A percentile compares a stretch with the other conserved stretches of the same genome.
These are phyloP conservation scores for Macrocentrus cingulum DNA, from an alignment of 1,140 invertebrate genomes.

Conservation along the genomic window DNA sequence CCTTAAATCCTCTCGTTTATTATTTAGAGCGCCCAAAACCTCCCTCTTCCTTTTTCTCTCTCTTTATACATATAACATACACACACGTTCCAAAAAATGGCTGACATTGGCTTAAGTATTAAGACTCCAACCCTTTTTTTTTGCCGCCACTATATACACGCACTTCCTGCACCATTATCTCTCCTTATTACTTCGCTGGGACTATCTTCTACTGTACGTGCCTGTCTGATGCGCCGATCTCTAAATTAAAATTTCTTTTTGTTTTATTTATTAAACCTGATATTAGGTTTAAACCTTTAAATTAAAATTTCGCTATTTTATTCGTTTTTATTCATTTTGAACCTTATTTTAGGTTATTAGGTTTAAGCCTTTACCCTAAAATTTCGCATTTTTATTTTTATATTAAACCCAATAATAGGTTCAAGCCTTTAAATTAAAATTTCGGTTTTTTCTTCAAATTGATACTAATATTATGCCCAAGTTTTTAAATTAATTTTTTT, in stretches of 20 bases:
- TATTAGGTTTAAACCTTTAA: too few species aligned
- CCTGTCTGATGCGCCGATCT: slow-evolving; percentile 27
- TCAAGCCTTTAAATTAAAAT: too few species aligned
- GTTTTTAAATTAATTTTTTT: too few species aligned
- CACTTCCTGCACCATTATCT: background rate
- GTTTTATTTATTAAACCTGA: too few species aligned
- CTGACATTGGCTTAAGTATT: slow-evolving; percentile 1
- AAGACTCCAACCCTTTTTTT: slow-evolving; percentile 7
- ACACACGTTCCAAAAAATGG: background rate
- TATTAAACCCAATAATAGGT: too few species aligned
- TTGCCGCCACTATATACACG: slow-evolving; percentile 7
- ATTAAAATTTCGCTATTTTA: too few species aligned
- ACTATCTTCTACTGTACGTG: slow-evolving; percentile 24
- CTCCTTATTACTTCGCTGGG: background rate
- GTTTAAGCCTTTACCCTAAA: too few species aligned
- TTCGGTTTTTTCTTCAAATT: too few species aligned
- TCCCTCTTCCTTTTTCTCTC: slow-evolving; percentile 25
- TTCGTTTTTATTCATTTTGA: too few species aligned
- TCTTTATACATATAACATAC: slow-evolving; percentile 15
- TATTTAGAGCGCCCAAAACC: slow-evolving; percentile 51
- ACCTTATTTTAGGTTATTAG: too few species aligned
- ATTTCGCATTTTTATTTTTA: too few species aligned
- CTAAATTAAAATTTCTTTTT: slow-evolving; percentile 31
- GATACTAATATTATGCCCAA: too few species aligned
- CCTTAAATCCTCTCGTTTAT: slow-evolving; percentile 58